Base-by-base conservation (phyloP, 2,888 invertebrate genomes). In the Germaria angustata region DNA sequence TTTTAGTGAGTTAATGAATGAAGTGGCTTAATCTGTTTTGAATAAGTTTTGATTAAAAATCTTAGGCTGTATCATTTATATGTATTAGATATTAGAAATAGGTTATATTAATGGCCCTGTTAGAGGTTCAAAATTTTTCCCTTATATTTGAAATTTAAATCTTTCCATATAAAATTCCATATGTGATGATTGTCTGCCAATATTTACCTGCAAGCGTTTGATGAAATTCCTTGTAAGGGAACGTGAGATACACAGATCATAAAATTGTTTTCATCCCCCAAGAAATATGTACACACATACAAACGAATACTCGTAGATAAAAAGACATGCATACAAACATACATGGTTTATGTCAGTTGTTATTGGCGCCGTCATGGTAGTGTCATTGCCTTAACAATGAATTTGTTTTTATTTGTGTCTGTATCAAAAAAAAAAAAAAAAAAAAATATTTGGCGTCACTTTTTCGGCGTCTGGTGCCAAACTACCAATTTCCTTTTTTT, bases 391-490 rank as follows among this genome's bases (percentile, higher is more conserved):
- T 78, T 44, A 59, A 68, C 68, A 63, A 41, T 59, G 32, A 71
- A 59, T 46, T 71, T 75, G 41, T 80, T 61, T 75, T 80, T 81
- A 36, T 81, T 71, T 81, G 71, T 76, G 81, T 81, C 77, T 81
- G 77, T 41, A 65, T 57, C 46, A 65, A 76, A 63, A 75, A 61
- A 53, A 9, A 39, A 65, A 76, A 63, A 75, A 61, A 53, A 9
- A 39, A 11, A 63, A 65, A 46, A 71, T 49, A 55, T 68, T 63
- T 77, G 81, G 81, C 81, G 81, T 81, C 81, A 81, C 53, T 53
- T 77, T 73, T 77, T 77, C 65, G 71, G 77, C 77, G 81, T 77
- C 81, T 72, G 77, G 66, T 77, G 81, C 81, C 81, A 81, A 81
- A 81, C 69, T 68, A 69, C 36, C 32, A 39, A 53, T 6, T 28